A percentile compares a stretch with the other conserved stretches of the same genome.
Conservation (phyloP, 1,140 invertebrate genomes). For the Psilanteris sp. region DNA sequence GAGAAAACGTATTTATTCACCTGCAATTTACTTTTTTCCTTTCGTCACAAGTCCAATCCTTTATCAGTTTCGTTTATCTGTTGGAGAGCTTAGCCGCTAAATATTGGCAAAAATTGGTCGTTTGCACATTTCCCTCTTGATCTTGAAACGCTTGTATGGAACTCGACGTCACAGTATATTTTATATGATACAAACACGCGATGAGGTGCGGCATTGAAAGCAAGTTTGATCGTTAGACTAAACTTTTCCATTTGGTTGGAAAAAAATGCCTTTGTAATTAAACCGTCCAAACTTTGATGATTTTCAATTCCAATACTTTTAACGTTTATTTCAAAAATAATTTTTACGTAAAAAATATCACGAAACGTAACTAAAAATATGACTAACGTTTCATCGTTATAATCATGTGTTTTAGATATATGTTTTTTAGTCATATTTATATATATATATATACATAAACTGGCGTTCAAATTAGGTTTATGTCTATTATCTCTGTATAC, state of each 20-base stretch:
- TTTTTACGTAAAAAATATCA: too few species aligned
- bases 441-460: too few species aligned
- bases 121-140: constrained; percentile 24
- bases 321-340: too few species aligned
- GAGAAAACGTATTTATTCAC: constrained; percentile 20
- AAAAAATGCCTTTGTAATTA: too few species aligned
- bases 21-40: constrained; percentile 5
- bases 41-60: constrained; percentile 9
- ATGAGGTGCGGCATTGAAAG: constrained; percentile 64
- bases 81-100: constrained; percentile 14
- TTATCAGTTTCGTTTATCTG: constrained; percentile 31
- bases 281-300: too few species aligned
- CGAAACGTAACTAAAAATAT: too few species aligned
- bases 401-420: too few species aligned
- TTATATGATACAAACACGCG: constrained; percentile 60
- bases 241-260: constrained; percentile 29
- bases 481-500: too few species aligned
- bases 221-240: constrained; percentile 65
- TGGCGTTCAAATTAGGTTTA: too few species aligned
- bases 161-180: constrained; percentile 25
- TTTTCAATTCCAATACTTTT: too few species aligned
- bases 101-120: constrained; percentile 23
- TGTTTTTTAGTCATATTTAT: too few species aligned
- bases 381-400: too few species aligned
- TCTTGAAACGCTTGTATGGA: constrained; percentile 30